A percentile compares a stretch with the other conserved stretches of the same genome.
Conservation (phyloP, 1,140 invertebrate species). For the Epicauta chinensis region DNA sequence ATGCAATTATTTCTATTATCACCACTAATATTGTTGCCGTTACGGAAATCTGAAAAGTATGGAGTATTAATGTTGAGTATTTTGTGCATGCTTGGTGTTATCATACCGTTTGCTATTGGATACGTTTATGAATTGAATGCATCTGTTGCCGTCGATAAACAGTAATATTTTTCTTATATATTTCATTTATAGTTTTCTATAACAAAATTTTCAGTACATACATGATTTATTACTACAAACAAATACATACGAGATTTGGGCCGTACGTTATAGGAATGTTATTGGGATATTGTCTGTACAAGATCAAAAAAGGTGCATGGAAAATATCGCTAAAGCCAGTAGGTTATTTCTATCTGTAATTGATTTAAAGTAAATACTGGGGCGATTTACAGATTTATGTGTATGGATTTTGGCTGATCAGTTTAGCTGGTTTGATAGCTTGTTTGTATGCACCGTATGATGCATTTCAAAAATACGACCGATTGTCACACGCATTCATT, state of each 20-base stretch:
- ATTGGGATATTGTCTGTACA: slow-evolving; percentile 43
- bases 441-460: background rate
- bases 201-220: too few relatives aligned
- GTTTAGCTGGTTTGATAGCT: background rate
- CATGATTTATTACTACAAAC: slow-evolving; percentile 29
- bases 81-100: slow-evolving; percentile 1
- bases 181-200: too few relatives aligned
- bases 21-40: background rate
- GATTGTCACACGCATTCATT: slow-evolving; percentile 46
- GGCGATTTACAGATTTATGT: too few relatives aligned
- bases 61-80: background rate
- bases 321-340: background rate
- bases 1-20: slow-evolving; percentile 6
- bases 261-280: slow-evolving; percentile 53
- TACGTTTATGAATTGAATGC: too few relatives aligned
- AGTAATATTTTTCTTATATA: too few relatives aligned
- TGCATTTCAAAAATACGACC: background rate
- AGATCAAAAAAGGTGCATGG: background rate
- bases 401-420: background rate
- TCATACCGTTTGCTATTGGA: slow-evolving; percentile 10
- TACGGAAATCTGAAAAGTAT: background rate
- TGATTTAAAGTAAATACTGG: too few relatives aligned
- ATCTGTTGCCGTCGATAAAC: too few relatives aligned
- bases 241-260: slow-evolving; percentile 43
- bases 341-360: too few relatives aligned